Base-by-base conservation (phyloP, 2,797 vertebrate genomes). In the Cetoscarus ocellatus region DNA sequence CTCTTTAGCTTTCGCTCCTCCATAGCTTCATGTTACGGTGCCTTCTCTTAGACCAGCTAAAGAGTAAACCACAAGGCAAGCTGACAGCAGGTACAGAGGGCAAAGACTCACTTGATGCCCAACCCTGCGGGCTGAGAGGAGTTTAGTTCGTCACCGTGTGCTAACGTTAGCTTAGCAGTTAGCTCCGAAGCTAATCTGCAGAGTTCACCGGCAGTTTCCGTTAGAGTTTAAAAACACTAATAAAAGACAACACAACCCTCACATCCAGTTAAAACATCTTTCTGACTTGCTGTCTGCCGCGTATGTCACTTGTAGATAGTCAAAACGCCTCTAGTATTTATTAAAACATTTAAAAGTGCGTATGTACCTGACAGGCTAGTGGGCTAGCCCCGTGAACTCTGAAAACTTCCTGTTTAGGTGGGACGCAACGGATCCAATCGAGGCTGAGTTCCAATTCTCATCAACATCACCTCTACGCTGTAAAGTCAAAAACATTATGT, bases 1-100 rank as follows among this genome's bases (percentile, higher is more conserved):
- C 97, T 94, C 89, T 98, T 99, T 63, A 95, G 91, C 80, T 96
- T 98, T 54, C 95, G 95, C 72, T 98, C 98, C 85, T 99, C 98
- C 98, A 99, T 99, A 51, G 38, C 77, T 57, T 84, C 92, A 91
- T 91, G 75, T 80, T 84, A 87, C 34, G 77, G 34, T 47, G 34
- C 6, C 19, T 14, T 9, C 34, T 1, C 9, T 3, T 39, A 7
- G 7, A 10, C 38, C 9, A 5, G 18, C 52, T 13, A 49, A 45
- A 44, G 38, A 44, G 13, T 1, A 13, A 6, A 44, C 42, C 10
- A 3, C 8, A 42, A 13, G 2, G 13, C 3, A 17, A 10, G n/a
- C 19, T 52, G 36, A 49, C 50, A 56, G 10, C 10, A 8, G 11
- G 0, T 3, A 38, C 51, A 7, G 5, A 5, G 8, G 40, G 38